A percentile compares a stretch with the other conserved stretches of the same genome.
Conservation (phyloP, 2,113 vertebrate genomes). For the Hemiscyllium ocellatum region DNA sequence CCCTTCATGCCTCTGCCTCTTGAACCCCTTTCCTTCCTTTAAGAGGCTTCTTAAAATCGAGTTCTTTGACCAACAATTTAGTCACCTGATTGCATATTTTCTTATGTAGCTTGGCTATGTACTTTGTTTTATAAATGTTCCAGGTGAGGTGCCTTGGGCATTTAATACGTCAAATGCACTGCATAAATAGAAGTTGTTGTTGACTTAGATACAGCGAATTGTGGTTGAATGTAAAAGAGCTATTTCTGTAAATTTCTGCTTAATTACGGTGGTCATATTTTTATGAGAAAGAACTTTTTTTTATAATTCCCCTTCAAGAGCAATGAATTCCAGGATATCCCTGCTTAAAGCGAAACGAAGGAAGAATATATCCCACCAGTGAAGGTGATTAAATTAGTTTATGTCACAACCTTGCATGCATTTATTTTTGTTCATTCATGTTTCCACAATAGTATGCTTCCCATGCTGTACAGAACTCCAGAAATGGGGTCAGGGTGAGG, state of each 20-base stretch:
- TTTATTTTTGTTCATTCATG: not conserved
- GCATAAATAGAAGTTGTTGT: too few relatives aligned
- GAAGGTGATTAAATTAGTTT: not conserved
- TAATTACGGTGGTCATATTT: not conserved
- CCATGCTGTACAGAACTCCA: not conserved
- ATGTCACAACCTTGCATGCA: not conserved
- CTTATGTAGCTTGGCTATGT: too few relatives aligned
- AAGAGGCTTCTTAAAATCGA: not conserved
- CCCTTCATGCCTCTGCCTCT: not conserved
- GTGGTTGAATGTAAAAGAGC: not conserved
- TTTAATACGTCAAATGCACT: too few relatives aligned
- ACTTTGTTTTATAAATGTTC: too few relatives aligned
- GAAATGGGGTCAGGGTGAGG: not conserved
- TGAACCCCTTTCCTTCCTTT: not conserved
- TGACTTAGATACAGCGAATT: not conserved
- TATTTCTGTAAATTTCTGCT: not conserved
- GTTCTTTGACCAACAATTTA: too few relatives aligned
- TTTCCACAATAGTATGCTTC: not conserved
- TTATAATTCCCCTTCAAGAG: not conserved
- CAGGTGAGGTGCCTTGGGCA: too few relatives aligned
- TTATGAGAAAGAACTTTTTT: not conserved
- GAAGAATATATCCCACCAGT: not conserved
- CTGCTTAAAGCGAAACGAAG: not conserved
- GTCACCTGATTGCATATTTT: too few relatives aligned
- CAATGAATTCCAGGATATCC: not conserved